Conservation (phyloP, 2,888 invertebrate species). For the Cartodere bifasciata region DNA sequence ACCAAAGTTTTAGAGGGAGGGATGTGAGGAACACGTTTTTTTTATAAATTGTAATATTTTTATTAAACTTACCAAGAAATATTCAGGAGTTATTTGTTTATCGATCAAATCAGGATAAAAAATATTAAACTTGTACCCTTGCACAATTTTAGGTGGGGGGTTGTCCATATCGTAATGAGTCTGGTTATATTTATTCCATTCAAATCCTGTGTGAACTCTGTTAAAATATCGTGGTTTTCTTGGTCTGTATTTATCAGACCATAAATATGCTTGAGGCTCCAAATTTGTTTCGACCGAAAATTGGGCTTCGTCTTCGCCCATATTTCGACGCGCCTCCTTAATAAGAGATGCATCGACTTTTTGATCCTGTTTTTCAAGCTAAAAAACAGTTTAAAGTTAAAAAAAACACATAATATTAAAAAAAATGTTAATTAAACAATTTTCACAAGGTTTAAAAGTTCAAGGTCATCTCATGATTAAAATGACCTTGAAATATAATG, state of each 20-base stretch:
- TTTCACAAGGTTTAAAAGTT: too few relatives aligned
- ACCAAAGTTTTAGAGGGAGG: too few relatives aligned
- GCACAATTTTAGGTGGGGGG: constrained; percentile 99
- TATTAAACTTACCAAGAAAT: constrained; percentile 59
- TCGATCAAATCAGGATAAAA: constrained; percentile 99
- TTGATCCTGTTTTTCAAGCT: too few relatives aligned
- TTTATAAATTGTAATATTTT: too few relatives aligned
- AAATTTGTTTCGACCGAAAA: constrained; percentile 84
- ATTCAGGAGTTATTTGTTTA: constrained; percentile 83
- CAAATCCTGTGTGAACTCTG: constrained; percentile 91
- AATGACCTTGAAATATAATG: too few relatives aligned
- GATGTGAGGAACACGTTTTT: too few relatives aligned
- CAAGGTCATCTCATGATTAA: too few relatives aligned
- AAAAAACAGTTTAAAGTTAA: too few relatives aligned
- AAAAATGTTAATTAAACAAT: too few relatives aligned
- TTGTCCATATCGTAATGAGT: constrained; percentile 99
- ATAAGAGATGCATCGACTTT: too few relatives aligned
- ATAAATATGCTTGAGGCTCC: constrained; percentile 77
- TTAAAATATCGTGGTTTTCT: constrained; percentile 97
- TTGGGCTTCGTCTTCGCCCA: constrained; percentile 76
- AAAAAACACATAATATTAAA: too few relatives aligned
- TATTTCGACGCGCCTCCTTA: constrained; percentile 70
- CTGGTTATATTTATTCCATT: constrained; percentile 99
- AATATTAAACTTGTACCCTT: constrained; percentile 99
- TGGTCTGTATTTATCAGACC: constrained; percentile 98